phyloP scores from a whole-genome alignment of 1,140 invertebrate genomes.

The Hormaphis cornu region DNA sequence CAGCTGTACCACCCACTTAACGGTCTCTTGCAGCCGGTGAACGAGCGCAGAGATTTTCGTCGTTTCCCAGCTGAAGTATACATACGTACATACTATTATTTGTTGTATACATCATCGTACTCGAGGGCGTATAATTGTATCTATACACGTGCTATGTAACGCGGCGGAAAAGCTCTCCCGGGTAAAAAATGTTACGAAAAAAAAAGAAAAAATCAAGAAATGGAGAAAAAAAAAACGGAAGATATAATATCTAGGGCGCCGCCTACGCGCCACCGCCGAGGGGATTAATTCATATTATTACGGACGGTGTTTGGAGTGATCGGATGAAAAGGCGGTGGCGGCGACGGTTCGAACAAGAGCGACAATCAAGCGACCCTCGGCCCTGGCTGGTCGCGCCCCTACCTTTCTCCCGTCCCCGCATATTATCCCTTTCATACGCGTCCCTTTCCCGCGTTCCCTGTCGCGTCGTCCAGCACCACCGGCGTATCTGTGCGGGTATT shows the following conservation, averaged over 20 bases:
- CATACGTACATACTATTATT: too few species aligned
- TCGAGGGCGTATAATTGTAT: too few species aligned
- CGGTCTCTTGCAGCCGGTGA: too few species aligned
- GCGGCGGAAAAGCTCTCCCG: too few species aligned
- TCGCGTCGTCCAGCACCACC: background rate
- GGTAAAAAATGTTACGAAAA: background rate
- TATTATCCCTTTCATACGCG: background rate
- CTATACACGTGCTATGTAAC: too few species aligned
- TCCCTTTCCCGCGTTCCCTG: background rate
- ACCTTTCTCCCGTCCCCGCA: background rate
- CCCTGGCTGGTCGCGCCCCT: background rate
- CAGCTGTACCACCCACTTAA: too few species aligned
- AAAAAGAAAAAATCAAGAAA: background rate
- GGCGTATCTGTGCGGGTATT: too few species aligned
- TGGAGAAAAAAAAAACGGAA: background rate
- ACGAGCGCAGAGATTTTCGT: too few species aligned
- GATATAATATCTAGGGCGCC: background rate
- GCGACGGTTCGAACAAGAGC: constrained; percentile 23
- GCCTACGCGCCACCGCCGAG: background rate
- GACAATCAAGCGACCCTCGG: constrained; percentile 26
- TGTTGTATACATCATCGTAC: too few species aligned
- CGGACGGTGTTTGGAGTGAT: constrained; percentile 26
- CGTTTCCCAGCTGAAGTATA: too few species aligned
- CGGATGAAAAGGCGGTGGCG: constrained; percentile 12
- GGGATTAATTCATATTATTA: too few species aligned